Percentiles rank a stretch among this genome's conserved stretches.
Conservation (phyloP, 2,113 vertebrate genomes). For the Erinaceus europaeus region DNA sequence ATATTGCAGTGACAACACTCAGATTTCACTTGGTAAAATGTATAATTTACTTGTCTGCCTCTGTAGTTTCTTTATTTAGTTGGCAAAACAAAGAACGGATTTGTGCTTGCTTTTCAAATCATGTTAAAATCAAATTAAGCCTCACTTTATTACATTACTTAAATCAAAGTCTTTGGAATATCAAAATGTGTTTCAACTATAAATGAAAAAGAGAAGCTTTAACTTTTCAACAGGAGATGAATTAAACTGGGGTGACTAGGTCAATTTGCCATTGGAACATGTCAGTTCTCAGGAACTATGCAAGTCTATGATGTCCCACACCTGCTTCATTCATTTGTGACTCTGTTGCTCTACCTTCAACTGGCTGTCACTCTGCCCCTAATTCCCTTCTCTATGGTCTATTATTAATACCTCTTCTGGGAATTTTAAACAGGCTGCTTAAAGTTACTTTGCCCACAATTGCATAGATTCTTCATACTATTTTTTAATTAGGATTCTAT, state of each 20-base stretch:
- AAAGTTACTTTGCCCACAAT: not conserved
- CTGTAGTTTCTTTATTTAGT: not conserved
- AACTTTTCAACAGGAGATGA: conserved; percentile 13
- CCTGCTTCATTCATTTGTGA: not conserved
- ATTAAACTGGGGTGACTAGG: conserved; percentile 3
- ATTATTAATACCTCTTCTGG: not conserved
- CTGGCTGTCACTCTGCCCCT: not conserved
- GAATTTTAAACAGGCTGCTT: not conserved
- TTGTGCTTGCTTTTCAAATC: conserved; percentile 1
- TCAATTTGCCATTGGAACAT: not conserved
- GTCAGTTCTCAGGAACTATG: not conserved
- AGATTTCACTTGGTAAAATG: not conserved
- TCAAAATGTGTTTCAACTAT: conserved; percentile 7
- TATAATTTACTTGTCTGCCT: not conserved
- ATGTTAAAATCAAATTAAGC: conserved; percentile 13
- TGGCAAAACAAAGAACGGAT: not conserved
- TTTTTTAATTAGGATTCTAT: not conserved
- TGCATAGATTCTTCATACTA: not conserved
- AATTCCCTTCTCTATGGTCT: not conserved
- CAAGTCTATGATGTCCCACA: not conserved
- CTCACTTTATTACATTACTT: conserved; percentile 25
- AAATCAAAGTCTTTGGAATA: conserved; percentile 2
- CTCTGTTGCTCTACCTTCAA: not conserved
- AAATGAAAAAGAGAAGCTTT: conserved; percentile 3
- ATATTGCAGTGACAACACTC: not conserved